phyloP scores from a whole-genome alignment of 1,140 invertebrate species.

The Anastatus disparis region DNA sequence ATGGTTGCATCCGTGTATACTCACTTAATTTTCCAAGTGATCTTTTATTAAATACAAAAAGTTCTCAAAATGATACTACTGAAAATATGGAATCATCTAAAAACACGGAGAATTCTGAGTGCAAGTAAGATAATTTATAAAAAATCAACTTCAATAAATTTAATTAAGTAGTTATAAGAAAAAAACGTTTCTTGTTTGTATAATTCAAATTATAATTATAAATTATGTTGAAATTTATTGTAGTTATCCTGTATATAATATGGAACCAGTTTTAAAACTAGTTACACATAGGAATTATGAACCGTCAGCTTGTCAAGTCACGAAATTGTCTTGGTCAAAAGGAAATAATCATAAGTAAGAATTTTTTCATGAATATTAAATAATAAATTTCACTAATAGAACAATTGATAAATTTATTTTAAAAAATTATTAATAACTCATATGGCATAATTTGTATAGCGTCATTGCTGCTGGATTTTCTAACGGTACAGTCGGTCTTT shows the following conservation, averaged over 20 bases:
- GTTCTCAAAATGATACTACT: slow-evolving; percentile 39
- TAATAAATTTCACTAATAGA: too few relatives aligned
- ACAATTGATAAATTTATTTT: too few relatives aligned
- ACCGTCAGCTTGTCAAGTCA: slow-evolving; percentile 60
- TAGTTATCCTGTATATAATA: slow-evolving; percentile 59
- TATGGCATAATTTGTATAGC: slow-evolving; percentile 44
- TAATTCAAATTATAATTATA: neutral
- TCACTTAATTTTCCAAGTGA: slow-evolving; percentile 69
- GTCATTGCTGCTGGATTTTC: slow-evolving; percentile 73
- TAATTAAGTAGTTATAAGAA: slow-evolving; percentile 26
- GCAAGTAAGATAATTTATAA: slow-evolving; percentile 33
- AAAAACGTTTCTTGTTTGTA: too few relatives aligned
- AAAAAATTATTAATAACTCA: slow-evolving; percentile 15
- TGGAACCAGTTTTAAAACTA: slow-evolving; percentile 59
- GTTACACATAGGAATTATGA: slow-evolving; percentile 50
- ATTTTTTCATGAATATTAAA: slow-evolving; percentile 14
- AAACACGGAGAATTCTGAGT: slow-evolving; percentile 4
- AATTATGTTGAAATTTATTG: slow-evolving; percentile 1
- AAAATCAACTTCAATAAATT: too few relatives aligned
- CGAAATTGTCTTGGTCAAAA: slow-evolving; percentile 64
- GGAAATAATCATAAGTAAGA: slow-evolving; percentile 58
- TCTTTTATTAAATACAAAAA: slow-evolving; percentile 33
- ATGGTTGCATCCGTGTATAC: slow-evolving; percentile 73
- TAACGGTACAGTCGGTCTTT: slow-evolving; percentile 73
- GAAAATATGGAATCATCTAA: neutral